Evolutionary conservation across 2,113 vertebrate species (phyloP), one percentile per base, ranked within the genome.

Genomic region (Rhodinocichla rosea): DNA sequence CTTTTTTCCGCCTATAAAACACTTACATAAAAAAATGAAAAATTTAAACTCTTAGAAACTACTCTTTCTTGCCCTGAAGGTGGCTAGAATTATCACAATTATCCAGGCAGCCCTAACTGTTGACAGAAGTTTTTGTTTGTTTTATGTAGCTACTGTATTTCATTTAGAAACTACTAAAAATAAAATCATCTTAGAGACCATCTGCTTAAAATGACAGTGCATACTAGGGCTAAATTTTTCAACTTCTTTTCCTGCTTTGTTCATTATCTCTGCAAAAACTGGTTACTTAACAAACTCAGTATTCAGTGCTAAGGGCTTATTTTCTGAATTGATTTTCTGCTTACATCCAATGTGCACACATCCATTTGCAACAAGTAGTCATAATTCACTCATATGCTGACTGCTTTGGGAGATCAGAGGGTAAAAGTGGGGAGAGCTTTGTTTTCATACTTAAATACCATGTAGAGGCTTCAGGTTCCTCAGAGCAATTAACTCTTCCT

Each of bases 131-230:
- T 84, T 89, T 89, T 94, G 42, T 97, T 95, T 94, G 90, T 93
- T 91, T 91, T 94, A 75, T 95, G 86, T 87, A 94, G 92, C 83
- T 86, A 70, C 86, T 2, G 8, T 87, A 89, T 83, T 94, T 90
- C 73, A 87, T 95, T 86, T 90, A 94, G 90, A 95, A 95, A 74
- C 64, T 89, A 55, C 89, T 94, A 94, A 96, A 96, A 97, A 94
- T 95, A 92, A 26, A 53, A 27, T 77, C 42, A 63, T 92, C 69
- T 85, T 87, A 26, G 63, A 87, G 89, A 93, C 92, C 92, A 93
- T 96, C 96, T 97, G 93, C 78, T 87, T 83, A 64, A 92, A 94
- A 91, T 80, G 74, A n/a, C 77, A 84, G 50, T 73, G 50, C 70
- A 75, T 74, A 80, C 60, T 53, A 59, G 56, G 39, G 78, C 86